Percentiles rank a stretch among this genome's conserved stretches.
phyloP scores from a whole-genome alignment of 1,140 invertebrate species.

The Drosophila pallidifrons region DNA sequence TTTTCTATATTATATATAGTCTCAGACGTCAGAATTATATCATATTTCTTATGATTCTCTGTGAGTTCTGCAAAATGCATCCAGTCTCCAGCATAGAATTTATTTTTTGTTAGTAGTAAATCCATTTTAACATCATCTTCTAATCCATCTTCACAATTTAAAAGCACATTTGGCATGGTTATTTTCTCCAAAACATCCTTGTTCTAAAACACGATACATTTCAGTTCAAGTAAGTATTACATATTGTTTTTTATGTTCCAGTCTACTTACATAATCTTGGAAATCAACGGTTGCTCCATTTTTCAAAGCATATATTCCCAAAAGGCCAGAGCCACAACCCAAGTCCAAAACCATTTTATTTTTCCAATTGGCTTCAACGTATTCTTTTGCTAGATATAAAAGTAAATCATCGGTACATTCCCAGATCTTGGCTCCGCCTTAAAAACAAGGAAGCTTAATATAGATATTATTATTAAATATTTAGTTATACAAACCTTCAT shows the following conservation, averaged over 20 bases:
- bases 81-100: conserved; percentile 95
- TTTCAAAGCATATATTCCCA: conserved; percentile 90
- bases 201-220: conserved; percentile 54
- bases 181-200: conserved; percentile 78
- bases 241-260: conserved; percentile 2
- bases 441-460: conserved; percentile 41
- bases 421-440: conserved; percentile 95
- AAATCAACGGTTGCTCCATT: conserved; percentile 91
- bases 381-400: conserved; percentile 87
- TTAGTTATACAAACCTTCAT: conserved; percentile 88
- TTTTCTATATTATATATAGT: conserved; percentile 95
- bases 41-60: conserved; percentile 87
- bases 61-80: conserved; percentile 87
- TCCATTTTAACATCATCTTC: conserved; percentile 81
- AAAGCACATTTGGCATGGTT: conserved; percentile 92
- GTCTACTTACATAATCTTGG: conserved; percentile 94
- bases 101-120: conserved; percentile 83
- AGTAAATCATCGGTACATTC: conserved; percentile 93
- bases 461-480: not conserved
- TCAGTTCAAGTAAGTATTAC: conserved; percentile 13
- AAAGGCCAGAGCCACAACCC: conserved; percentile 93
- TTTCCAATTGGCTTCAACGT: conserved; percentile 41
- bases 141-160: conserved; percentile 88
- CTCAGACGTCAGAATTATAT: conserved; percentile 94
- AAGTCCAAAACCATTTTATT: conserved; percentile 90